Base-by-base conservation (phyloP, 2,113 vertebrate genomes). In the Oryzias melastigma region DNA sequence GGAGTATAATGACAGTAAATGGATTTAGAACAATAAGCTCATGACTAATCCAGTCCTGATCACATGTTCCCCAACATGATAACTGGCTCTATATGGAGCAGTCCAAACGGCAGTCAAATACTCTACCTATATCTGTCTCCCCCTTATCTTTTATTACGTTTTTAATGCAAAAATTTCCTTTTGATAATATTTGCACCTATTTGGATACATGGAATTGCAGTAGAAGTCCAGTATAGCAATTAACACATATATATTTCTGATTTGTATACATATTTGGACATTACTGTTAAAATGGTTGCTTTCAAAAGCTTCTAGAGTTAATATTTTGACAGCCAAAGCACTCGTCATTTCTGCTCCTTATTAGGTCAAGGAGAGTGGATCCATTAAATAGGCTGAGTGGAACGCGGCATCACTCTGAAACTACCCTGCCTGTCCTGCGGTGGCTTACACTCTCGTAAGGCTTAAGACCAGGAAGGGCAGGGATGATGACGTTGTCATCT, bases 1-100 rank as follows among this genome's bases (percentile, higher is more conserved):
- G 50, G 24, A 25, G 20, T 42, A 47, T 83, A 85, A 85, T 83
- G 42, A 59, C 29, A 40, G 70, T 63, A 66, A 46, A 68, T 75
- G 81, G 84, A 90, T 87, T 87, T 86, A 87, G 73, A 71, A 77
- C 83, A 85, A 85, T 87, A 87, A 73, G 73, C 68, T 82, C 55
- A 73, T 85, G 80, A 79, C 78, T 85, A 80, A 87, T 88, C 50
- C 58, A 71, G 73, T 59, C 25, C 53, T 60, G 66, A 53, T 51
- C 18, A 14, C 52, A 71, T 20, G 16, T 58, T 67, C 63, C 65
- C 50, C 27, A 54, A 64, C 60, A 57, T 13, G 48, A 52, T 51
- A 59, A 59, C 55, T 65, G 51, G 29, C 42, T 54, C 55, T n/a
- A 5, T 43, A 41, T 49, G 40, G 22, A 55, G 61, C 55, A 46